Conservation (phyloP, 2,113 vertebrate genomes). For the Spilogale gracilis region DNA sequence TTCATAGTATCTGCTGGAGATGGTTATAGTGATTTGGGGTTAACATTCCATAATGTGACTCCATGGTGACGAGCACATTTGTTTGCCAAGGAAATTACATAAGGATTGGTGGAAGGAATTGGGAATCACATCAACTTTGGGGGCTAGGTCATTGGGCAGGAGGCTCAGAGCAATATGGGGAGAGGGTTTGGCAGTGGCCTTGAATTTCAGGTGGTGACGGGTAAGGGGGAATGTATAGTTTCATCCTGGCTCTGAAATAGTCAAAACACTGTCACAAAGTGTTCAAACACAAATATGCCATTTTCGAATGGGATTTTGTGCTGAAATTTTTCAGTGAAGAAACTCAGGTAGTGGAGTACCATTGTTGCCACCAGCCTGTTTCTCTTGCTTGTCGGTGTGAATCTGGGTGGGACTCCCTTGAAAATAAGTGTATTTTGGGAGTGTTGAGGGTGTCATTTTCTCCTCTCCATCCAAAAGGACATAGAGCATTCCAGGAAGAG, state of each 20-base stretch:
- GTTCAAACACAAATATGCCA: background rate
- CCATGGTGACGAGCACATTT: background rate
- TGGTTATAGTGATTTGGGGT: background rate
- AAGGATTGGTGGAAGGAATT: background rate
- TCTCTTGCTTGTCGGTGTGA: background rate
- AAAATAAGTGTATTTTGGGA: conserved; percentile 38
- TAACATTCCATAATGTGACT: background rate
- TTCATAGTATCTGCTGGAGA: background rate
- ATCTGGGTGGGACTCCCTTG: background rate
- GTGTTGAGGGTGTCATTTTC: background rate
- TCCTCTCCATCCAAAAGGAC: background rate
- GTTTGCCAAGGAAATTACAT: background rate
- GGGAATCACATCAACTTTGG: background rate
- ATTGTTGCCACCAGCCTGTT: background rate
- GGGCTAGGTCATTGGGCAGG: background rate
- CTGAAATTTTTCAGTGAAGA: background rate
- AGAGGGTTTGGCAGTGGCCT: background rate
- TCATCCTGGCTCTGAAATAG: conserved; percentile 5
- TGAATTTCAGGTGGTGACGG: background rate
- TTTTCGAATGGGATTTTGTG: conserved; percentile 32
- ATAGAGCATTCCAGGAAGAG: background rate
- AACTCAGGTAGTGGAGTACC: background rate
- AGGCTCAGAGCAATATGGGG: background rate
- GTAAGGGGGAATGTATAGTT: background rate
- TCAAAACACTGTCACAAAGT: background rate